Conservation (phyloP, 2,797 vertebrate species). For the Pelodytes ibericus region DNA sequence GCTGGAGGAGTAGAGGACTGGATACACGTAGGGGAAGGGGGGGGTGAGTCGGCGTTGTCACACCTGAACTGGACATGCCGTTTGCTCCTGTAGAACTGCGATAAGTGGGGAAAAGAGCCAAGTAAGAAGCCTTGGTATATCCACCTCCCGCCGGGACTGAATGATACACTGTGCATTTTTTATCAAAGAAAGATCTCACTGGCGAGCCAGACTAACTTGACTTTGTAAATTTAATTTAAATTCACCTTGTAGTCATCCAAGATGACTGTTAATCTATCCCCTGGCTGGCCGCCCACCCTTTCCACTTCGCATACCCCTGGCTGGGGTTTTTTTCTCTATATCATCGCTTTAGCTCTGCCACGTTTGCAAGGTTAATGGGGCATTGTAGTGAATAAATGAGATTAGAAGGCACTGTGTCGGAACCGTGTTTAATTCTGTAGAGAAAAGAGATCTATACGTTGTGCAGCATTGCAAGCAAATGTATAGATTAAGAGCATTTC, state of each 20-base stretch:
- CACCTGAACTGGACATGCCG: slow-evolving; percentile 57
- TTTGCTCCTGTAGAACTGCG: slow-evolving; percentile 34
- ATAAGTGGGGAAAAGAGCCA: slow-evolving; percentile 48
- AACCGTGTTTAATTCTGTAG: too few relatives aligned
- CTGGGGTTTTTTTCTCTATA: neutral
- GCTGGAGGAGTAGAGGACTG: too few relatives aligned
- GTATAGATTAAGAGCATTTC: too few relatives aligned
- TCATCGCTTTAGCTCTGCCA: too few relatives aligned
- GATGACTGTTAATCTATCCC: neutral
- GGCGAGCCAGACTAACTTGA: slow-evolving; percentile 49
- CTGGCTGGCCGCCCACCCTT: neutral
- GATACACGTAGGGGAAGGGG: too few relatives aligned
- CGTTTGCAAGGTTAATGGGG: neutral
- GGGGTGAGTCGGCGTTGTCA: too few relatives aligned
- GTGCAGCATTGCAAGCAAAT: too few relatives aligned
- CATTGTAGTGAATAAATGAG: neutral
- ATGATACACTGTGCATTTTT: slow-evolving; percentile 7
- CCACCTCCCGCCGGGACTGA: slow-evolving; percentile 43
- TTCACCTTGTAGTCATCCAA: slow-evolving; percentile 25
- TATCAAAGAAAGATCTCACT: slow-evolving; percentile 45
- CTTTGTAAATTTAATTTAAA: slow-evolving; percentile 44
- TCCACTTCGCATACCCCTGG: neutral
- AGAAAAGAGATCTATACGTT: too few relatives aligned
- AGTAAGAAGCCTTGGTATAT: neutral
- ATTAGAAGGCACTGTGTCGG: neutral